Percentiles rank a stretch among this genome's conserved stretches.
Conservation (phyloP, 2,797 vertebrate genomes). For the Hypotaenidia okinawae region DNA sequence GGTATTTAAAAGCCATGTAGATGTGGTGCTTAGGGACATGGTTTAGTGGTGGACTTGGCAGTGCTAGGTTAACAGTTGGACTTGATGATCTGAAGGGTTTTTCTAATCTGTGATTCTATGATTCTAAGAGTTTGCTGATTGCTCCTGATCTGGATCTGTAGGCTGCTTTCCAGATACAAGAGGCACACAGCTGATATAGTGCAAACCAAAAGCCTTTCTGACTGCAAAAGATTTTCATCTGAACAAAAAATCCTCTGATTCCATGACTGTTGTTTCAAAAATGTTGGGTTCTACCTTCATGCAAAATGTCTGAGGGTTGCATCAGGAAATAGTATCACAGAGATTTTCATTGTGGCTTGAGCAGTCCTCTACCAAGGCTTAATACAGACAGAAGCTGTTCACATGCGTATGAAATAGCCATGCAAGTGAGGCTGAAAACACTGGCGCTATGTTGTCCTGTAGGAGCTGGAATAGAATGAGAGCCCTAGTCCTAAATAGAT, state of each 20-base stretch:
- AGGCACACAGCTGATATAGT: neutral
- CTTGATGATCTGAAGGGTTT: neutral
- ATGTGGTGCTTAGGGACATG: neutral
- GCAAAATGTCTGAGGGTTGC: neutral
- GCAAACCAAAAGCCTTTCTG: neutral
- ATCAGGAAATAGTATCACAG: neutral
- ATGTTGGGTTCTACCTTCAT: neutral
- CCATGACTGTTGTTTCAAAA: neutral
- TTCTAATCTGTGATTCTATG: neutral
- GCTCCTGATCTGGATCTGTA: neutral
- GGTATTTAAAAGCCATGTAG: neutral
- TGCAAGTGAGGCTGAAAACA: neutral
- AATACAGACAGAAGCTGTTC: neutral
- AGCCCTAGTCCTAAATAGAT: neutral
- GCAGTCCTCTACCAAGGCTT: neutral
- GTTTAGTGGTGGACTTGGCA: neutral
- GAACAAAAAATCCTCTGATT: neutral
- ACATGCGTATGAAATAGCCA: fast-evolving
- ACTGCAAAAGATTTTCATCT: neutral
- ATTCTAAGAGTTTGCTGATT: neutral
- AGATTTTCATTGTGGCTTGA: neutral
- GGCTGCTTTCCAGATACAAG: neutral
- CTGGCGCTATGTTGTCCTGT: neutral
- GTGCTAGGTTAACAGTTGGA: neutral
- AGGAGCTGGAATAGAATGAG: neutral